Evolutionary conservation across 2,888 invertebrate genomes (phyloP).

Genomic region (Rapana venosa): DNA sequence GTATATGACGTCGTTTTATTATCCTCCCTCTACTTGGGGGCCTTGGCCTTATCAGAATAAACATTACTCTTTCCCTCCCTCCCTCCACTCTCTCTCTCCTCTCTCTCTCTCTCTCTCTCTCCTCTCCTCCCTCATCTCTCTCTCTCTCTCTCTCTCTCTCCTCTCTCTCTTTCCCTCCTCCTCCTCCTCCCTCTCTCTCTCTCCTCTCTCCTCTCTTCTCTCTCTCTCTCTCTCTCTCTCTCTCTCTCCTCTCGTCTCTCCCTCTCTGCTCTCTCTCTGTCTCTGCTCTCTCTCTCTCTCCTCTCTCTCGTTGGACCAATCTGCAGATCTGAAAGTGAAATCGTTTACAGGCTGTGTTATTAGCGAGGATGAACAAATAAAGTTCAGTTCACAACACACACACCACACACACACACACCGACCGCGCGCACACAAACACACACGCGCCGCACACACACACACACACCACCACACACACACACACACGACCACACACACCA

Average conservation of each 20-base stretch:
- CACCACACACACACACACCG: too few relatives aligned
- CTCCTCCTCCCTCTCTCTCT: neutral
- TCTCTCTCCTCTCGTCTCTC: neutral
- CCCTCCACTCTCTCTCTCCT: neutral
- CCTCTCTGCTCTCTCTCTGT: neutral
- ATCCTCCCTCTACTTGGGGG: neutral
- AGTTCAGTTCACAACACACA: too few relatives aligned
- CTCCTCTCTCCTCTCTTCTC: neutral
- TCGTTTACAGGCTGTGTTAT: too few relatives aligned
- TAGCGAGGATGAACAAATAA: too few relatives aligned
- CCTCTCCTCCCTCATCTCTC: neutral
- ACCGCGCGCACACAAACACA: too few relatives aligned
- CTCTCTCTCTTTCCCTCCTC: neutral
- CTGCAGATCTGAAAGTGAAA: too few relatives aligned
- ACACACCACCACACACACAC: too few relatives aligned
- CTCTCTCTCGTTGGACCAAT: too few relatives aligned
- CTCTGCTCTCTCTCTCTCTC: neutral
- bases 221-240: conserved; percentile 18
- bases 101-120: neutral
- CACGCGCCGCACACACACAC: too few relatives aligned
- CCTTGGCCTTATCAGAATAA: neutral
- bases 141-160: conserved; percentile 9
- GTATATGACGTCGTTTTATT: too few relatives aligned
- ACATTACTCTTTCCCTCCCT: neutral
- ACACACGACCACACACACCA: too few relatives aligned